Percentiles rank a stretch among this genome's conserved stretches.
These are phyloP conservation scores for Tetragnatha montana DNA, from an alignment of 2,888 invertebrate genomes.

Conservation along the genomic window DNA sequence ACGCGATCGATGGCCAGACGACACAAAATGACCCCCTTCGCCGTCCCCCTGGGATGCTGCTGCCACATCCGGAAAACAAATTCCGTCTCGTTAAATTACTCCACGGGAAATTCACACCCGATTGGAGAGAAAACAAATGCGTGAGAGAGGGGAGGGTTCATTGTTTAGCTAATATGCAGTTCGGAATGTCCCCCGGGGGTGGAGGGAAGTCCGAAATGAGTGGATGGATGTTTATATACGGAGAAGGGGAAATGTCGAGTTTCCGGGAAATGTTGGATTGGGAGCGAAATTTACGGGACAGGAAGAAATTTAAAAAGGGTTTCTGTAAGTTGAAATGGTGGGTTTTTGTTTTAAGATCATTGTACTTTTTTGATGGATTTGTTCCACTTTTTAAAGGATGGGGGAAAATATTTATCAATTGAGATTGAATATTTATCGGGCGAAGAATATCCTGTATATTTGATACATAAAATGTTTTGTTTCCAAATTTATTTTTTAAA, in stretches of 20 bases:
- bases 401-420: no score
- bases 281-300: background rate
- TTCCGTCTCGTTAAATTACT: conserved; percentile 43
- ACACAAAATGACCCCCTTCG: conserved; percentile 47
- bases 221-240: no score
- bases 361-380: background rate
- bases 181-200: background rate
- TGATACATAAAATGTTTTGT: no score
- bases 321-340: background rate
- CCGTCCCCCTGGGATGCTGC: conserved; percentile 22
- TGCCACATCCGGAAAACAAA: conserved; percentile 55
- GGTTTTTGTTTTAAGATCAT: no score
- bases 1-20: conserved; percentile 63
- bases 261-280: background rate
- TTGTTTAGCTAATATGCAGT: background rate
- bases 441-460: no score
- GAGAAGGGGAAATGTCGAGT: background rate
- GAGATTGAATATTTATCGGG: no score
- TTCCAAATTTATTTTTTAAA: no score
- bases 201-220: no score
- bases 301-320: background rate
- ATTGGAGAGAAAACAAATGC: conserved; percentile 4
- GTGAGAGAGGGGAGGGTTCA: background rate
- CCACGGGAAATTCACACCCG: conserved; percentile 23
- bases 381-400: no score